Evolutionary conservation across 2,113 vertebrate species (phyloP), one percentile per base, ranked within the genome.

Genomic region (Psammodynastes pulverulentus): DNA sequence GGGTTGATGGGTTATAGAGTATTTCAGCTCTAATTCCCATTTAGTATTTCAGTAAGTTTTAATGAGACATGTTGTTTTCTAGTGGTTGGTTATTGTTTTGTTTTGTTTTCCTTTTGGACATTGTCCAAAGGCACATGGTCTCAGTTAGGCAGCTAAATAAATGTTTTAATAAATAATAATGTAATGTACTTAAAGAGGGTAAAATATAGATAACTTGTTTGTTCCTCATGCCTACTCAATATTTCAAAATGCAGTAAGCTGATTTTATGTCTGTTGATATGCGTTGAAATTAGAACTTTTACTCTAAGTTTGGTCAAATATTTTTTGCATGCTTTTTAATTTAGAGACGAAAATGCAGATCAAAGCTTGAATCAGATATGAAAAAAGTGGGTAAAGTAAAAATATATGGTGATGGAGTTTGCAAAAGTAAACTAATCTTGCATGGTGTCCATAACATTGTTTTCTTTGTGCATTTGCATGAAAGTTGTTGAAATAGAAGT

Each of bases 281-380:
- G 4, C 3, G 29, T 24, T 5, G 62, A 54, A 24, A 48, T 17
- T 51, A 9, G 56, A 72, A 72, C 15, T 19, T 87, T 21, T 79
- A 43, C 46, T 56, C 2, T 34, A n/a, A 39, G 10, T 51, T 91
- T 92, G 51, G 62, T 24, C 53, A 84, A 92, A 56, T 43, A 46
- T 46, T 58, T 43, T 43, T 21, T 84, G 26, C 48, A 24, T 96
- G 1, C 84, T 95, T 91, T 92, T 94, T 72, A 94, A 93, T 92
- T 84, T 96, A 99, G 98, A 98, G 93, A 96, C 97, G 97, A 92
- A 97, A 96, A 10, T 97, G 92, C 87, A 98, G 97, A 87, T 93
- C 87, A 91, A 98, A 98, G 97, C 87, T 85, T 79, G 96, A 97
- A 53, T 95, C 89, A 0, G 95, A 95, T 89, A 84, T 94, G 24